phyloP scores from a whole-genome alignment of 2,113 vertebrate genomes.

The Pterocles gutturalis region DNA sequence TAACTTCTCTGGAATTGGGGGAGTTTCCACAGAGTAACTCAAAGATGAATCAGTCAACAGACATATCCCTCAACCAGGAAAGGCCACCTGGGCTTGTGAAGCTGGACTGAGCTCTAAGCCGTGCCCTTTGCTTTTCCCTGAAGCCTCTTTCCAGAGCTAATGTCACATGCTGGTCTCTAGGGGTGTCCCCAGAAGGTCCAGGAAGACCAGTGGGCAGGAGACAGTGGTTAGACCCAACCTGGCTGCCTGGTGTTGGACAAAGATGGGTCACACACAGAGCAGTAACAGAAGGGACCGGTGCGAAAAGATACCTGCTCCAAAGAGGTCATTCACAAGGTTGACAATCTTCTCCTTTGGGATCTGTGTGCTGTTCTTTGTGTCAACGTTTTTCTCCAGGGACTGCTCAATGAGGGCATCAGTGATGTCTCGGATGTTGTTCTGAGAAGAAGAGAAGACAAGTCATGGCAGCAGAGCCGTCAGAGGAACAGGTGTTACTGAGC shows the following conservation, averaged over 20 bases:
- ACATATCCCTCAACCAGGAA: neutral
- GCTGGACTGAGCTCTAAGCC: neutral
- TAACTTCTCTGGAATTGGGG: neutral
- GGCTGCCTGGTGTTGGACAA: neutral
- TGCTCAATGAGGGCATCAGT: slow-evolving; percentile 88
- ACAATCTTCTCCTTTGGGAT: slow-evolving; percentile 85
- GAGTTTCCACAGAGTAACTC: neutral
- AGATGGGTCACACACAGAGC: neutral
- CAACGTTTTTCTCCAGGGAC: slow-evolving; percentile 81
- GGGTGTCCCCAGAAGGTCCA: neutral
- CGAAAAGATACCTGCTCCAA: slow-evolving; percentile 86
- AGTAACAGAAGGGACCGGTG: neutral
- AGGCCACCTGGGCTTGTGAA: neutral
- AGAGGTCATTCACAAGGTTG: slow-evolving; percentile 89
- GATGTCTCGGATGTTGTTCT: slow-evolving; percentile 90
- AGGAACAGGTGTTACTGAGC: neutral
- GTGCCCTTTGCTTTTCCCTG: neutral
- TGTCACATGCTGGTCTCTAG: neutral
- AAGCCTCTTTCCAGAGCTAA: neutral
- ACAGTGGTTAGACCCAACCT: neutral
- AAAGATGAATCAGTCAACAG: neutral
- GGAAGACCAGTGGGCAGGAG: neutral
- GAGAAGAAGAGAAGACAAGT: neutral
- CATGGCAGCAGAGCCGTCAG: neutral
- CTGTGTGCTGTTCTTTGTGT: slow-evolving; percentile 61